Evolutionary conservation across 2,797 vertebrate species (phyloP), one percentile per base, ranked within the genome.

Genomic region (Danio kyathit): DNA sequence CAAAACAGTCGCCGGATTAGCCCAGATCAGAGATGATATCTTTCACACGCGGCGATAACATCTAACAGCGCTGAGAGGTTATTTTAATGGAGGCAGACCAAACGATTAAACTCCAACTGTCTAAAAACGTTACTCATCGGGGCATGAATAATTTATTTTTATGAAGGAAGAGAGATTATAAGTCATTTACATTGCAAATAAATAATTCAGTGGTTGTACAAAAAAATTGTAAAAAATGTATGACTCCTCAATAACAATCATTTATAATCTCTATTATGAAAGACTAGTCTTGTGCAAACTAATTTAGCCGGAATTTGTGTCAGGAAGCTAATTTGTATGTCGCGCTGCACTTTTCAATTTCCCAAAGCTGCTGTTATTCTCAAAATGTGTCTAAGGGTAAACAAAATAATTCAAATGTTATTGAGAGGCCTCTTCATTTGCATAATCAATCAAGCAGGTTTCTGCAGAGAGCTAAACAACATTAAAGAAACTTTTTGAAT

Each of bases 101-200:
- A 79, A 54, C 57, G 38, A 80, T 73, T 80, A 80, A 71, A 80
- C 78, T 65, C 69, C 74, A 56, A 76, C 48, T 17, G 59, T 73
- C 40, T 80, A 65, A 67, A 82, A 60, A 74, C 11, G 13, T 60
- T 73, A 67, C 66, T 73, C 66, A 59, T 76, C 51, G 41, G 54
- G 80, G 76, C 14, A 64, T 71, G 64, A 81, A 85, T 83, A 79
- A 84, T 85, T 13, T 79, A 74, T 76, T 70, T 66, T 80, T 78
- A 84, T 76, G 67, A 67, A 65, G 64, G 38, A 48, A 21, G 21
- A 57, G 64, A 79, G 78, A 85, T 86, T 76, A 79, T 67, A 81
- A 88, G 80, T 83, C 79, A 80, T 84, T 86, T 76, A 84, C 72
- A 81, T 80, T 59, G 79, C 43, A 60, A 59, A 78, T 85, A 48